A percentile compares a stretch with the other conserved stretches of the same genome.
These are phyloP conservation scores for Cetoscarus ocellatus DNA, from an alignment of 2,797 vertebrate species.

Conservation along the genomic window DNA sequence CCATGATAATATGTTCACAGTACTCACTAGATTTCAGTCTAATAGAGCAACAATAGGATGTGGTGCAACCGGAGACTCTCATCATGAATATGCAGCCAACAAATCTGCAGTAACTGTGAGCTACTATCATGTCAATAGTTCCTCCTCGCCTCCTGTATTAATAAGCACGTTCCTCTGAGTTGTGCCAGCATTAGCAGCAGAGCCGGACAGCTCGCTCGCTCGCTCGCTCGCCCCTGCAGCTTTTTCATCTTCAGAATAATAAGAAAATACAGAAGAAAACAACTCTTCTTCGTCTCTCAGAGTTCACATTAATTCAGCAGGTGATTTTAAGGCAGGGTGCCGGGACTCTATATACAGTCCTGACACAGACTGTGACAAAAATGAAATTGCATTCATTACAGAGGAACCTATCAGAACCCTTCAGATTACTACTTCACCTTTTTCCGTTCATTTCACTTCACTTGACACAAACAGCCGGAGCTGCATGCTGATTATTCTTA, in stretches of 20 bases:
- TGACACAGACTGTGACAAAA: constrained; percentile 61
- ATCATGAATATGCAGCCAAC: too few relatives aligned
- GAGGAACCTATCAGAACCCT: constrained; percentile 36
- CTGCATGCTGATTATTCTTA: constrained; percentile 20
- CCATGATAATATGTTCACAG: too few relatives aligned
- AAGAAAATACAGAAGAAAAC: constrained; percentile 40
- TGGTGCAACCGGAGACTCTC: too few relatives aligned
- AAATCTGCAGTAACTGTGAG: too few relatives aligned
- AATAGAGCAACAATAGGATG: too few relatives aligned
- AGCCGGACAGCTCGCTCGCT: constrained; percentile 42
- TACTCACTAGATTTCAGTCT: too few relatives aligned
- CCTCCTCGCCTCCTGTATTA: constrained; percentile 54
- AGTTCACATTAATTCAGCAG: constrained; percentile 46
- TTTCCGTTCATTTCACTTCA: constrained; percentile 35
- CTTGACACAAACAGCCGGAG: constrained; percentile 11
- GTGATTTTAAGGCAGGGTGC: constrained; percentile 42
- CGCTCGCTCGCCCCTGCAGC: constrained; percentile 39
- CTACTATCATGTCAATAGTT: constrained; percentile 8
- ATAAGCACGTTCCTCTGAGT: constrained; percentile 52
- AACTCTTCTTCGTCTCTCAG: constrained; percentile 30
- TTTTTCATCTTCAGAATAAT: constrained; percentile 65
- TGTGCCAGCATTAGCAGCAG: constrained; percentile 35
- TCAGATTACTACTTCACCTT: constrained; percentile 39
- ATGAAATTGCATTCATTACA: constrained; percentile 61
- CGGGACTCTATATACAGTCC: constrained; percentile 28